Evolutionary conservation across 1,140 invertebrate genomes (phyloP).

Genomic region (Brachionus manjavacas): DNA sequence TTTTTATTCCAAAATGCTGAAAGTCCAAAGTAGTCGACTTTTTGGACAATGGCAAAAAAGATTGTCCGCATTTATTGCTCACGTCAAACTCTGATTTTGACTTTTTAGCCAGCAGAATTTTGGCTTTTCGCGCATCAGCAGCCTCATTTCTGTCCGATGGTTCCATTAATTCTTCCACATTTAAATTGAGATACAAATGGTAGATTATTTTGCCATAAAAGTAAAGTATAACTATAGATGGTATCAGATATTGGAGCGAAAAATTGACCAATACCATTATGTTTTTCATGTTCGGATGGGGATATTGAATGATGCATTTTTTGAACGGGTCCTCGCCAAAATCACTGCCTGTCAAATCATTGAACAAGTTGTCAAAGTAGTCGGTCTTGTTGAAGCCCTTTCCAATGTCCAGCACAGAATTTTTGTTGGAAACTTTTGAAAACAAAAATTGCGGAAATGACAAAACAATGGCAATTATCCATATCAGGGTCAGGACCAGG

Average conservation of each 20-base stretch:
- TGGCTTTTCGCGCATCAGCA: not conserved
- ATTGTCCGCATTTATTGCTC: not conserved
- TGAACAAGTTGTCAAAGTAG: not conserved
- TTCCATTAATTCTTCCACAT: constrained; percentile 41
- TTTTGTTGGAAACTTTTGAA: constrained; percentile 29
- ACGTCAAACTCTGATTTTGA: not conserved
- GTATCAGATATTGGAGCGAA: constrained; percentile 30
- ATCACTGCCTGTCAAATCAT: not conserved
- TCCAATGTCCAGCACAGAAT: not conserved
- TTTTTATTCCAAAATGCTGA: not conserved
- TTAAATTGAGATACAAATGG: constrained; percentile 42
- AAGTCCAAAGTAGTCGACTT: not conserved
- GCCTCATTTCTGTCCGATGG: not conserved
- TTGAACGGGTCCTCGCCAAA: constrained; percentile 38
- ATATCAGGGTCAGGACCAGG: not conserved
- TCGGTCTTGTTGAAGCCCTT: not conserved
- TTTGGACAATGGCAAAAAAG: not conserved
- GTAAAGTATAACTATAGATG: constrained; percentile 36
- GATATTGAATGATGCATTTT: constrained; percentile 29
- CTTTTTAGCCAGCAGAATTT: not conserved
- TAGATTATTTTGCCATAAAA: constrained; percentile 42
- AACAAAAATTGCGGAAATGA: constrained; percentile 37
- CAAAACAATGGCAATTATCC: constrained; percentile 32
- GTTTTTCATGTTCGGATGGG: constrained; percentile 21
- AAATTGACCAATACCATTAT: constrained; percentile 40